Evolutionary conservation across 2,888 invertebrate species (phyloP), one percentile per base, ranked within the genome.

Genomic region (Ophion obscuratus): DNA sequence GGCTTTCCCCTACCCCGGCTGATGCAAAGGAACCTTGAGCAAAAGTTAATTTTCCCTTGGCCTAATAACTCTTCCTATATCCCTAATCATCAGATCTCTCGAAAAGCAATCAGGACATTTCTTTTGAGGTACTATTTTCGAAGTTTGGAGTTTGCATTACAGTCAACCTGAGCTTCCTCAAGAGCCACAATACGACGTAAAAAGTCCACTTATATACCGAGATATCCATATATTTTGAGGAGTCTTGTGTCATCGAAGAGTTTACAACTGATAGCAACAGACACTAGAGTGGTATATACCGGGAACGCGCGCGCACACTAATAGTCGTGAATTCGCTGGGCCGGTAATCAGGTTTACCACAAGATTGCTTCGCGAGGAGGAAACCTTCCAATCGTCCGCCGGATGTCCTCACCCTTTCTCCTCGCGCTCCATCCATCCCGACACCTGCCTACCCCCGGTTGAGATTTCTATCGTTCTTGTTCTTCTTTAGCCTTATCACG

Each of bases 281-380:
- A 27, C 57, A 47, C 57, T 57, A 40, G 78, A 59, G 11, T 62
- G 27, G 66, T 80, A 83, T 79, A 79, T 47, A 3, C 47, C 61
- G 78, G 62, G 64, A 86, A 75, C 78, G 84, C 81, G 86, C 88
- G 86, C 89, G 86, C 88, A 87, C 89, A 89, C 90, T 90, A 90
- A 91, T 91, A 89, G 87, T 89, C 88, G 89, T 88, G 89, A 90
- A 91, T 93, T 93, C 90, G 90, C 90, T 88, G 92, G 91, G 92
- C 93, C 93, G 93, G 92, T 93, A 93, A 93, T 92, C 90, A 90
- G 90, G 92, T 93, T 93, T 93, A 93, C 93, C 93, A 92, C 93
- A 92, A 93, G 93, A 93, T 93, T 93, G 93, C 93, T 92, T 92
- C 91, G 92, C 92, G 90, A 93, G 92, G 92, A 93, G 93, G 93